Conservation (phyloP, 2,113 vertebrate genomes). For the Pelodiscus sinensis region DNA sequence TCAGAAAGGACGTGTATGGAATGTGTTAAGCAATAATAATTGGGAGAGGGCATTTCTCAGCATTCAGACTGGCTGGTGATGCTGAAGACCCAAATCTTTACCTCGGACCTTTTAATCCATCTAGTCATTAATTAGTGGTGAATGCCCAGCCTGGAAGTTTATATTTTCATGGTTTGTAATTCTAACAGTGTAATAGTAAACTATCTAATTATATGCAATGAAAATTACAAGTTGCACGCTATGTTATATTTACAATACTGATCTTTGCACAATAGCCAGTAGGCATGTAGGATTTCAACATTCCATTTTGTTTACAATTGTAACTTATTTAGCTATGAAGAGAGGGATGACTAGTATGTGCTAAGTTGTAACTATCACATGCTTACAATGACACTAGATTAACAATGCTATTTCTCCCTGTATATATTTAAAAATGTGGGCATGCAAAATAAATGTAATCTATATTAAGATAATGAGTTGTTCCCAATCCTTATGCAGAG, state of each 20-base stretch:
- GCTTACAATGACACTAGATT: neutral
- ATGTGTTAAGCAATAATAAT: neutral
- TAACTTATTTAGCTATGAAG: neutral
- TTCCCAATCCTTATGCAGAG: neutral
- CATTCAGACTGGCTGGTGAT: accelerated
- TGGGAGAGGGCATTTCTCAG: neutral
- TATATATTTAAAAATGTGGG: neutral
- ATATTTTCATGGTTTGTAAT: neutral
- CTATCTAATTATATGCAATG: accelerated
- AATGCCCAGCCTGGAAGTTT: neutral
- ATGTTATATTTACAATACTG: neutral
- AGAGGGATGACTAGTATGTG: slow-evolving; percentile 18
- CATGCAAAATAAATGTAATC: neutral
- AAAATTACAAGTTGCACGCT: neutral
- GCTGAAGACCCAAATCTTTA: neutral
- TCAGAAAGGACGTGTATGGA: neutral
- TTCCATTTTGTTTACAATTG: neutral
- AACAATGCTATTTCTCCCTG: slow-evolving; percentile 1
- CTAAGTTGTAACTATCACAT: neutral
- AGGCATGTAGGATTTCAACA: neutral
- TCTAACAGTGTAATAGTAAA: neutral
- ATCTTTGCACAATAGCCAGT: neutral
- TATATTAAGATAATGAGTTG: neutral
- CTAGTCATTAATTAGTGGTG: neutral
- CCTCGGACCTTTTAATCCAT: neutral